These are phyloP conservation scores for Leontocebus nigricollis DNA, from an alignment of 2,797 vertebrate species.

Conservation along the genomic window DNA sequence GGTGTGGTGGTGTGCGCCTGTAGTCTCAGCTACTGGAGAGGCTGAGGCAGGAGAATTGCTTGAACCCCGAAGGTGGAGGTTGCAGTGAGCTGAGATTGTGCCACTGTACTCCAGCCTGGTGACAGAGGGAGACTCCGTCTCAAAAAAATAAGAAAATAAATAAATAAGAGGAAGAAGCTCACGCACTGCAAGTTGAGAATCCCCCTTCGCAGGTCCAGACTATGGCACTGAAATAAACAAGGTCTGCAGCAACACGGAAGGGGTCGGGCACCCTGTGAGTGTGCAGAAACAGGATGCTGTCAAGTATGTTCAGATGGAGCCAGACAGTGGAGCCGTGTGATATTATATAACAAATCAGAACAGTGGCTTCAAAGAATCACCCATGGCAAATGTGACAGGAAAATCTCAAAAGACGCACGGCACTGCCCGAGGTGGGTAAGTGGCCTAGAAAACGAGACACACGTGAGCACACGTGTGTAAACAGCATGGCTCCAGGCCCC, in stretches of 20 bases:
- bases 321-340: neutral
- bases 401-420: neutral
- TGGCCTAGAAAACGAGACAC: neutral
- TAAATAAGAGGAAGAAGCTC: neutral
- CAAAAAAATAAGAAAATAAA: too few relatives aligned
- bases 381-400: neutral
- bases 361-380: neutral
- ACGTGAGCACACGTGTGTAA: fast-evolving
- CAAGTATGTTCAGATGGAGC: fast-evolving
- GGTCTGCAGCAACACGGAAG: neutral
- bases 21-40: too few relatives aligned
- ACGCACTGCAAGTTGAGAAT: neutral
- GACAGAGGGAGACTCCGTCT: too few relatives aligned
- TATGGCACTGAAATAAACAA: neutral
- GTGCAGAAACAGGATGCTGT: fast-evolving
- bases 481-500: fast-evolving
- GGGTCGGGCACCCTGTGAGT: fast-evolving
- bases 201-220: neutral
- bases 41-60: too few relatives aligned
- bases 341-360: neutral
- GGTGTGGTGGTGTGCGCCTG: too few relatives aligned
- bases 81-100: too few relatives aligned
- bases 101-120: too few relatives aligned
- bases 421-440: neutral
- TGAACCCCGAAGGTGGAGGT: too few relatives aligned